Percentiles rank a stretch among this genome's conserved stretches.
These are phyloP conservation scores for Papilio dardanus DNA, from an alignment of 1,140 invertebrate genomes.

Conservation along the genomic window DNA sequence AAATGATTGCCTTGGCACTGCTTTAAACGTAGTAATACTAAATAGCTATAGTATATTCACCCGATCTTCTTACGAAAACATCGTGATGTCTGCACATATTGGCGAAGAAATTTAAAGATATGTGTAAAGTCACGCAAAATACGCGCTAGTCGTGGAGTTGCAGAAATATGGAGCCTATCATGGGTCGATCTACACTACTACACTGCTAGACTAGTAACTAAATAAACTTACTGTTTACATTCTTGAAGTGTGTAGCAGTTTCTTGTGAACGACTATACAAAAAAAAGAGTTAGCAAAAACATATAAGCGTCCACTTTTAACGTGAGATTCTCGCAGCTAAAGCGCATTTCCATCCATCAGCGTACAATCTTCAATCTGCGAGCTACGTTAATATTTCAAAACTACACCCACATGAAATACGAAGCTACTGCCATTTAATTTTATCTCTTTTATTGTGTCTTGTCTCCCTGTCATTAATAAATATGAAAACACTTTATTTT, in stretches of 20 bases:
- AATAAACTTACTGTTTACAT: not conserved
- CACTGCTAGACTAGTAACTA: not conserved
- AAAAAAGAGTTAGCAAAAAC: constrained; percentile 6
- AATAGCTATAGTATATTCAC: too few species aligned
- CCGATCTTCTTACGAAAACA: too few species aligned
- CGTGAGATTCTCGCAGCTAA: constrained; percentile 49
- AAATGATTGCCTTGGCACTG: too few species aligned
- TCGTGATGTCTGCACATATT: too few species aligned
- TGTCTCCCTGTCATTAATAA: not conserved
- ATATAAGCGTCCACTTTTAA: not conserved
- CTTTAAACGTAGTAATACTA: too few species aligned
- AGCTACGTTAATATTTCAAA: constrained; percentile 46
- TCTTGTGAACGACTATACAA: not conserved
- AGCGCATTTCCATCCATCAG: constrained; percentile 64
- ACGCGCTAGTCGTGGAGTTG: too few species aligned
- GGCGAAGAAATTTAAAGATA: too few species aligned
- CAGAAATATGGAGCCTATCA: too few species aligned
- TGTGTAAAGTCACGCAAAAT: too few species aligned
- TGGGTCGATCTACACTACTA: too few species aligned
- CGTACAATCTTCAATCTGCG: constrained; percentile 60
- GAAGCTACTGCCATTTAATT: constrained; percentile 17
- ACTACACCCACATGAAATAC: constrained; percentile 49
- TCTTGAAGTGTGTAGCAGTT: not conserved
- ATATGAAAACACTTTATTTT: constrained; percentile 8
- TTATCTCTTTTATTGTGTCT: constrained; percentile 32